Base-by-base conservation (phyloP, 2,888 invertebrate genomes). In the Galerucella calmariensis region DNA sequence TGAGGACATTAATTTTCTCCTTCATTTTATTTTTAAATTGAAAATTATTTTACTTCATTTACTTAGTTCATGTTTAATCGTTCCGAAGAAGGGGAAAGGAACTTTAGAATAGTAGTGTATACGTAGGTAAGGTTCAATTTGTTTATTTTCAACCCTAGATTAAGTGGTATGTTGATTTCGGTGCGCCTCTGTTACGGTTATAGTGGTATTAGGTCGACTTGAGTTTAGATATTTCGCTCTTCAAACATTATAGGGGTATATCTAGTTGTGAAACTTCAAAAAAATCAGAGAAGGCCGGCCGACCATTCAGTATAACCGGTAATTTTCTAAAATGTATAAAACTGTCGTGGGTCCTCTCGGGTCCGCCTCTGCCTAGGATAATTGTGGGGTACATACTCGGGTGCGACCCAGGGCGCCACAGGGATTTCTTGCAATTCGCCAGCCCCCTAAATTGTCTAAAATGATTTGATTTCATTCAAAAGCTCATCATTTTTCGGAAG, bases 261-360 rank as follows among this genome's bases (percentile, higher is more conserved):
- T 63, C 53, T 59, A 79, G 74, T 77, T 79, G 79, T 79, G 79
- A 79, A 79, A 74, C 77, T 75, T 73, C 69, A 53, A 63, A 74
- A 78, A 75, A 73, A 70, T 77, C 74, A 71, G 79, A 59, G 79
- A 80, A 82, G 82, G 63, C 46, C 82, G 83, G 81, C 76, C 78
- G 78, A 78, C 77, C 82, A 77, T 79, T 81, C 81, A 79, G 69
- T 75, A 76, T 80, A 84, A 81, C 83, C 82, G 74, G 79, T 81
- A 84, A 84, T 84, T 84, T 84, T 82, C 83, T 83, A 84, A 84
- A 84, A 83, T 82, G 84, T 84, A 84, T 83, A 83, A 81, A 84
- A 84, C 81, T 83, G 82, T 83, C 82, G 78, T 75, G 76, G 74
- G 78, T 79, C 75, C 73, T 70, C 73, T 67, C 71, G 76, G 76